A percentile compares a stretch with the other conserved stretches of the same genome.
These are phyloP conservation scores for Drosophila repletoides DNA, from an alignment of 1,140 invertebrate species.

Conservation along the genomic window DNA sequence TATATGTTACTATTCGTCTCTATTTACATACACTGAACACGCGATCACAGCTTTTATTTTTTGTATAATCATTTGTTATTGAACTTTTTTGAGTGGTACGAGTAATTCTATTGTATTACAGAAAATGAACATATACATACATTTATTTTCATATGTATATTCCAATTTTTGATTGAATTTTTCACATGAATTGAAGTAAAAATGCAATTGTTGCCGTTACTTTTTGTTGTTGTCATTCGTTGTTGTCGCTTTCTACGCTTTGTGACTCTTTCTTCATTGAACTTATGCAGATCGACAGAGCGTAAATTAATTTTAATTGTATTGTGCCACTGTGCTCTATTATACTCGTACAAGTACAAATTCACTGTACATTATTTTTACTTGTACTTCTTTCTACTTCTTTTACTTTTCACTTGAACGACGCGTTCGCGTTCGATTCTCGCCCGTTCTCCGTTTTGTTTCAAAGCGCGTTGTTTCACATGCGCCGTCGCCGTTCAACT, in stretches of 20 bases:
- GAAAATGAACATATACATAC: not conserved
- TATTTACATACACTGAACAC: constrained; percentile 25
- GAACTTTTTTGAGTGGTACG: constrained; percentile 18
- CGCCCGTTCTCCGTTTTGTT: constrained; percentile 4
- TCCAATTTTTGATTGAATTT: too few species aligned
- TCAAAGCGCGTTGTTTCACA: constrained; percentile 39
- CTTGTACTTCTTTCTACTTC: too few species aligned
- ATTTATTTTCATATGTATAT: not conserved
- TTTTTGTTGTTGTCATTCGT: constrained; percentile 25
- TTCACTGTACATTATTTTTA: constrained; percentile 61
- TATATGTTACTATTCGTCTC: not conserved
- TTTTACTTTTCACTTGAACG: constrained; percentile 40
- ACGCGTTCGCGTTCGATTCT: constrained; percentile 18
- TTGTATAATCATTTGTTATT: constrained; percentile 22
- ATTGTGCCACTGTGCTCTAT: constrained; percentile 4
- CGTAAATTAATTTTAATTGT: constrained; percentile 74
- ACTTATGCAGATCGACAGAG: constrained; percentile 72
- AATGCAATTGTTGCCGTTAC: constrained; percentile 30
- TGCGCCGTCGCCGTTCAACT: constrained; percentile 60
- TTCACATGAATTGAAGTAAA: too few species aligned
- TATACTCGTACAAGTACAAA: too few species aligned
- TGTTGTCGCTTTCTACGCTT: constrained; percentile 28
- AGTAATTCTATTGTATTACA: constrained; percentile 32
- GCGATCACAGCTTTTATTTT: constrained; percentile 18
- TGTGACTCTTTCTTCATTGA: constrained; percentile 57